phyloP scores from a whole-genome alignment of 2,113 vertebrate genomes.

The Protobothrops flavoviridis region DNA sequence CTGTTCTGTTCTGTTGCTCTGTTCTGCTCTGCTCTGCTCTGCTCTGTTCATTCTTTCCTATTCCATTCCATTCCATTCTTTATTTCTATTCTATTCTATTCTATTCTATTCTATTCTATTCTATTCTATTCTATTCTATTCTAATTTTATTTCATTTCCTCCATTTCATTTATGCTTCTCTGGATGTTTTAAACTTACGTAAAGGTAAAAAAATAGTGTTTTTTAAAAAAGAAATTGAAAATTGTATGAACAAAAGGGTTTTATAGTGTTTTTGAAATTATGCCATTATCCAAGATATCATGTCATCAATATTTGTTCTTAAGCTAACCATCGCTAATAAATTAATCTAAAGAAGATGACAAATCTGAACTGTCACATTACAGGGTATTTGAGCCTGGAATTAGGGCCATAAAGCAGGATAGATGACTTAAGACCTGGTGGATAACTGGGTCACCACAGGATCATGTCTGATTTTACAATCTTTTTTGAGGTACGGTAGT shows the following conservation, averaged over 20 bases:
- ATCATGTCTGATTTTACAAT: background rate
- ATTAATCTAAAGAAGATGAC: background rate
- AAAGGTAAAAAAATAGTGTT: background rate
- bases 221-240: background rate
- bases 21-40: no score
- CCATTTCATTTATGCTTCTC: background rate
- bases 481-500: background rate
- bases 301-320: slow-evolving; percentile 41
- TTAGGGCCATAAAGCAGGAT: background rate
- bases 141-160: background rate
- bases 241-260: background rate
- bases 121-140: no score
- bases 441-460: background rate
- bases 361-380: background rate
- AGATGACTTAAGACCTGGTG: background rate
- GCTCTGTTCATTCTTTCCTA: no score
- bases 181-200: background rate
- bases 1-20: no score
- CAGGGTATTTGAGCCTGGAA: background rate
- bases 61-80: no score
- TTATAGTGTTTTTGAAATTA: slow-evolving; percentile 44
- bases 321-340: slow-evolving; percentile 28
- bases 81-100: no score
- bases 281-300: slow-evolving; percentile 7
- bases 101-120: no score